Base-by-base conservation (phyloP, 2,888 invertebrate species). In the Pammene fasciana region DNA sequence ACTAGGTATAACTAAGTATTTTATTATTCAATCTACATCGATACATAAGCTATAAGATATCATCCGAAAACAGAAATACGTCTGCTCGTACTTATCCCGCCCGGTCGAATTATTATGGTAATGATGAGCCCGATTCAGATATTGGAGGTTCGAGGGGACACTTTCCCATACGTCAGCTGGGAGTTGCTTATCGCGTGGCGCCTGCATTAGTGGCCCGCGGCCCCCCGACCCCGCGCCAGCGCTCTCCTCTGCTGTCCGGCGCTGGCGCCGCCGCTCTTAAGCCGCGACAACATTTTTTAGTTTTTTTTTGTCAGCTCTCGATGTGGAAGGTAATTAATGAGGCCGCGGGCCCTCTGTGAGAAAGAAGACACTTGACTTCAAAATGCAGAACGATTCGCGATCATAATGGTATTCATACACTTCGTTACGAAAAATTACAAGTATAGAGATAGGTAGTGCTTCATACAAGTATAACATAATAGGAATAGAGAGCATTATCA, bases 231-330 rank as follows among this genome's bases (percentile, higher is more conserved):
- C 59, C 55, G 45, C 65, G 10, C 56, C 59, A 54, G 43, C 62
- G 46, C 14, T 18, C 54, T 18, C 56, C 48, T 60, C 62, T 65
- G 62, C 46, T 38, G 61, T 13, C 61, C 73, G 72, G 78, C 79
- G 78, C 83, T 78, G 90, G 90, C 90, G 90, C 89, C 90, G 86
- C 82, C 76, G 88, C 88, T 89, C 87, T 90, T 87, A 90, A 82
- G 86, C 85, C 77, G 81, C 84, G 85, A 88, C 88, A 86, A 85
- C 80, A 62, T 74, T 84, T 80, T 83, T 73, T 74, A 75, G 43
- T 57, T 61, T 72, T 86, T 89, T 89, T 89, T 88, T 87, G 82
- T 84, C 75, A 76, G 72, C 75, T 76, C 79, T 79, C 82, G 78
- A 78, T 83, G 81, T 81, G 73, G 79, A 84, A 81, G 85, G 89